Base-by-base conservation (phyloP, 1,140 invertebrate genomes). In the Dinoponera quadriceps region DNA sequence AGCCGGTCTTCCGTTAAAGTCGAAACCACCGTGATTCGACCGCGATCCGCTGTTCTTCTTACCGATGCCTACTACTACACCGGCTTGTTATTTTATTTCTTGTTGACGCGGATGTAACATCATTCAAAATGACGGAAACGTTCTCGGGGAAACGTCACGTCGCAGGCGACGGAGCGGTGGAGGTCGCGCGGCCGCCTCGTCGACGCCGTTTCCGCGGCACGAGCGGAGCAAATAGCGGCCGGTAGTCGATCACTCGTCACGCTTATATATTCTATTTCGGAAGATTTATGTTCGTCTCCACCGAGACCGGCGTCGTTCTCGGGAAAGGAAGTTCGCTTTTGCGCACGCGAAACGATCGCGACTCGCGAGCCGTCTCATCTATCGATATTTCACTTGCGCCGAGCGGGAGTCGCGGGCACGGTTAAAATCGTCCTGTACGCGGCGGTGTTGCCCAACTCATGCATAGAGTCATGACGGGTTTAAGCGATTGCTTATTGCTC, bases 401-500 rank as follows among this genome's bases (percentile, higher is more conserved):
- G 83, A 85, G 85, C 49, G 48, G 66, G 57, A 68, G 38, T 77
- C 75, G 73, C 65, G 48, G 48, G 49, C 44, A 25, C 49, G 82
- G 74, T 85, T 60, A 66, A 84, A 85, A 87, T 85, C 80, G 78
- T 66, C 62, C 78, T 69, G 75, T 73, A 73, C 72, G 48, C 51
- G 54, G 63, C 66, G 78, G 74, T 55, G 74, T 90, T 90, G 84
- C 83, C 80, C 74, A 90, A 90, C 86, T 90, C 90, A 91, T 90
- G 88, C 90, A 90, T 90, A 90, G 85, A 90, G 85, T 90, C 90
- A 90, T 90, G 89, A 91, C 85, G 85, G 68, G 62, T 82, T 68
- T 87, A 85, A 90, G 69, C 89, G 90, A 91, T 91, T 87, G 87
- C 87, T 91, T 87, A 91, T 90, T 90, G 90, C 89, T 81, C 62